Percentiles rank a stretch among this genome's conserved stretches.
These are phyloP conservation scores for Cossypha heuglini DNA, from an alignment of 2,797 vertebrate genomes.

Conservation along the genomic window DNA sequence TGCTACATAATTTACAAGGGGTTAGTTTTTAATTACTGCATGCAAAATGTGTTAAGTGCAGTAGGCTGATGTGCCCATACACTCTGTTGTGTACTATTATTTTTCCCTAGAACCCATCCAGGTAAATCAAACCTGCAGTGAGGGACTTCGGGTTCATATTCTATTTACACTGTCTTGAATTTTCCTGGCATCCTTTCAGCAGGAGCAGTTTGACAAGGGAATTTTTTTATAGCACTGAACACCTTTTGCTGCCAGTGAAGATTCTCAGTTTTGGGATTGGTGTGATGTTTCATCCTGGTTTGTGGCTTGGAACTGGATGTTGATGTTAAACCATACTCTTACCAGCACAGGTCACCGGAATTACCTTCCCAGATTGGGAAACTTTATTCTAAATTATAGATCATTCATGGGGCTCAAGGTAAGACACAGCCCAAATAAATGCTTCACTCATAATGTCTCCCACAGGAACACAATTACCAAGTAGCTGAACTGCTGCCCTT, in stretches of 20 bases:
- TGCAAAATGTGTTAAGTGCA: not conserved
- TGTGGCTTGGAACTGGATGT: accelerated
- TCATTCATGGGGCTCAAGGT: not conserved
- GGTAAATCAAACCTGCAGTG: not conserved
- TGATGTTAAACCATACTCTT: not conserved
- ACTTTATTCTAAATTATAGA: not conserved
- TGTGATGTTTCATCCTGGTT: not conserved
- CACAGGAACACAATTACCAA: not conserved
- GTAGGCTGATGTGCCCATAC: not conserved
- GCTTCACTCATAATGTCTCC: not conserved
- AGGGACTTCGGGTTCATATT: not conserved
- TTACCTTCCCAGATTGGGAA: not conserved
- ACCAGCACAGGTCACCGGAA: not conserved
- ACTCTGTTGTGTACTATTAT: not conserved
- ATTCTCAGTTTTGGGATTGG: not conserved
- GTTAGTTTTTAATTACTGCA: not conserved
- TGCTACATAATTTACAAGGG: not conserved
- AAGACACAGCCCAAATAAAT: not conserved
- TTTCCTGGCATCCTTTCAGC: not conserved
- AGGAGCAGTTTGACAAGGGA: not conserved
- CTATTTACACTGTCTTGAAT: not conserved
- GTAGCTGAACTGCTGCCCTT: not conserved
- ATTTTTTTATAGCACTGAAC: not conserved
- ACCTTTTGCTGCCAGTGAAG: not conserved
- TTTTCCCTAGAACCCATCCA: not conserved